Conservation (phyloP, 2,797 vertebrate species). For the Karalla daura region DNA sequence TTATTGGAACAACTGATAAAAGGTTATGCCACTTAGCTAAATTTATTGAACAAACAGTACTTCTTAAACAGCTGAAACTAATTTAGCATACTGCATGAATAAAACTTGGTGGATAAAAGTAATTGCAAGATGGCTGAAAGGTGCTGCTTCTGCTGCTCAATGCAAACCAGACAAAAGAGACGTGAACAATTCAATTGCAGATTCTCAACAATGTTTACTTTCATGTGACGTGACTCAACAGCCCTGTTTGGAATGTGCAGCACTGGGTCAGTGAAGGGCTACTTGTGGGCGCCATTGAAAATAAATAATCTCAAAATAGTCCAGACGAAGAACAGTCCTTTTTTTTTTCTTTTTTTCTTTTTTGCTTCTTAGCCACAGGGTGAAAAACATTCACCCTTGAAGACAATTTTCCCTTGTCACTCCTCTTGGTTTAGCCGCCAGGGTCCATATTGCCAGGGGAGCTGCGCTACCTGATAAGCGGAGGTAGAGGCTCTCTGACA, state of each 20-base stretch:
- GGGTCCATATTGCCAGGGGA: conserved; percentile 70
- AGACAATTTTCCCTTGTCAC: conserved; percentile 54
- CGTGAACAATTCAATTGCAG: not conserved
- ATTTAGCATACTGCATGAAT: not conserved
- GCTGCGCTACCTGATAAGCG: conserved; percentile 79
- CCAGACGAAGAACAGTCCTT: conserved; percentile 7
- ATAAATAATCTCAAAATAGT: conserved; percentile 13
- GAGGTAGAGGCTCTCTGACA: conserved; percentile 77
- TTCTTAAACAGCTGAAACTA: not conserved
- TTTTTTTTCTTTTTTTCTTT: conserved; percentile 26
- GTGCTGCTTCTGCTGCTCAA: not conserved
- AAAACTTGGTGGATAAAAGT: not conserved
- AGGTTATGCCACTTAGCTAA: not conserved
- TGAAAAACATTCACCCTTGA: conserved; percentile 31
- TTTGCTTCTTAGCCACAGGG: conserved; percentile 15
- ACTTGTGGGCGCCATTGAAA: not conserved
- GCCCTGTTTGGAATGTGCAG: accelerated
- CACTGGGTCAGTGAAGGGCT: not conserved
- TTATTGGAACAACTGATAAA: not conserved
- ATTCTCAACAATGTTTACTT: not conserved
- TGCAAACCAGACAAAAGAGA: not conserved
- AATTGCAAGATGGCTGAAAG: not conserved
- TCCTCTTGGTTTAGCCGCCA: conserved; percentile 54
- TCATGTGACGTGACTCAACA: not conserved
- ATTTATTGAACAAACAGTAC: not conserved